Conservation (phyloP, 2,888 invertebrate species). For the Plebejus melissa region DNA sequence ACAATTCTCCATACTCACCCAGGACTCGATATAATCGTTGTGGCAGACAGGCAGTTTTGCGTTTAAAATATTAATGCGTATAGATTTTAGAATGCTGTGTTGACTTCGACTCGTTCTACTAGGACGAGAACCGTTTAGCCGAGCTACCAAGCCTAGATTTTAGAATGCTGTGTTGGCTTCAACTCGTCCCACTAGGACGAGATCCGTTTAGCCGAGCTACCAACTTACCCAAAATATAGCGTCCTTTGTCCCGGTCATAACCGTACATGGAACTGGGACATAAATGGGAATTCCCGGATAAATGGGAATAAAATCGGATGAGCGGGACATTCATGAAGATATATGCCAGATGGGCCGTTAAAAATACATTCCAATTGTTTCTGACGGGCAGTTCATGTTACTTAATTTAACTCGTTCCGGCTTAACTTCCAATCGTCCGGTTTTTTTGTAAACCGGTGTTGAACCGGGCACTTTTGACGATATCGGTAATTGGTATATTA, state of each 20-base stretch:
- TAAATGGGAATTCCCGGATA: slow-evolving; percentile 14
- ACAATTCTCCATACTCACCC: no score
- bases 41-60: no score
- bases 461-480: not conserved
- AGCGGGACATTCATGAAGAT: slow-evolving; percentile 22
- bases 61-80: no score
- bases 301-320: slow-evolving; percentile 24
- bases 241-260: not conserved
- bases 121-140: no score
- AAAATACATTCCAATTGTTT: slow-evolving; percentile 21
- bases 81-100: no score
- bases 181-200: not conserved
- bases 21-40: no score
- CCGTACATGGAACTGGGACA: not conserved
- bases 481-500: not conserved
- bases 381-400: not conserved
- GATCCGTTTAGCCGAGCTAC: not conserved
- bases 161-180: not conserved
- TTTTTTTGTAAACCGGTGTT: not conserved
- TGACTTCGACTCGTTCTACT: no score
- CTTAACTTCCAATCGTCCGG: not conserved
- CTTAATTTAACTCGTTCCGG: slow-evolving; percentile 11
- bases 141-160: no score
- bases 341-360: slow-evolving; percentile 3
- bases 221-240: not conserved